A percentile compares a stretch with the other conserved stretches of the same genome.
phyloP scores from a whole-genome alignment of 2,113 vertebrate genomes.

The Pangasianodon gigas region DNA sequence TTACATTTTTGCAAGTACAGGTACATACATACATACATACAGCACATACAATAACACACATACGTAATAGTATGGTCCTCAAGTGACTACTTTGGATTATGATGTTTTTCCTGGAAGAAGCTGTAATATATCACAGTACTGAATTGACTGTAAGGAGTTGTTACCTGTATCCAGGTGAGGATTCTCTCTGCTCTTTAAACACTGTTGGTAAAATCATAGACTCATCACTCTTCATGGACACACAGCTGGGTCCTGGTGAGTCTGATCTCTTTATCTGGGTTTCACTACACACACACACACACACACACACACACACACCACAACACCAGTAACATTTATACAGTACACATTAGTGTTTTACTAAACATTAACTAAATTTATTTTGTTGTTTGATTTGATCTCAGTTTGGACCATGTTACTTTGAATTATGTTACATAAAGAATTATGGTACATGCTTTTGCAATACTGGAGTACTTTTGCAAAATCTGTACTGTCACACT shows the following conservation, averaged over 20 bases:
- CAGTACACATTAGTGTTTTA: neutral
- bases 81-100: no score
- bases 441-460: neutral
- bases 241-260: slow-evolving; percentile 3
- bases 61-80: no score
- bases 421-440: no score
- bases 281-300: neutral
- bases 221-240: neutral
- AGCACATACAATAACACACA: no score
- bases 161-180: neutral
- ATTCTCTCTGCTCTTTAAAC: neutral
- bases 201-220: neutral
- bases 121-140: no score
- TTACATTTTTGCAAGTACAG: no score
- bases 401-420: no score
- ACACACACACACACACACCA: neutral
- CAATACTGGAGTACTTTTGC: neutral
- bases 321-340: neutral
- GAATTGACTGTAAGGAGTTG: neutral
- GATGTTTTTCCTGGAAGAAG: no score
- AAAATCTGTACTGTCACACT: neutral
- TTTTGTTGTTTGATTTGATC: no score
- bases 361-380: no score
- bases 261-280: neutral
- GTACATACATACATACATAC: no score